These are phyloP conservation scores for Caiman crocodilus DNA, from an alignment of 2,797 vertebrate species.

Conservation along the genomic window DNA sequence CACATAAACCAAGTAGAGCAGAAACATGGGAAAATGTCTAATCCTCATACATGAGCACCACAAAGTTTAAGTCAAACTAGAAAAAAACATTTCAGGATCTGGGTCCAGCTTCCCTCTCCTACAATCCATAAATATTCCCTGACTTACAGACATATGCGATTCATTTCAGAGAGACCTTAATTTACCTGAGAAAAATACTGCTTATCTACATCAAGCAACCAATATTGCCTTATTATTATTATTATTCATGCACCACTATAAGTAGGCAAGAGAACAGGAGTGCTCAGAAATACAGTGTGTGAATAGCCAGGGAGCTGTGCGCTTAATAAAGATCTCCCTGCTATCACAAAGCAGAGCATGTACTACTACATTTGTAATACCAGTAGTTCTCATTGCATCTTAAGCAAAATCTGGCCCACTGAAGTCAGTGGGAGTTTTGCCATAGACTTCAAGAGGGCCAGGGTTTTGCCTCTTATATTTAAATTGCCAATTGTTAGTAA, in stretches of 20 bases:
- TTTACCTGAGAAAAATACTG: background rate
- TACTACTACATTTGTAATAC: background rate
- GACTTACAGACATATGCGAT: background rate
- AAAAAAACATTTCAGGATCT: background rate
- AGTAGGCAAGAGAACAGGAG: background rate
- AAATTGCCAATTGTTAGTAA: conserved; percentile 1
- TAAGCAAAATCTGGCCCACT: background rate
- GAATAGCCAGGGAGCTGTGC: background rate
- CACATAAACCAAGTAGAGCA: background rate
- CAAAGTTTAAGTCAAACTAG: background rate
- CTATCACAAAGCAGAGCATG: background rate
- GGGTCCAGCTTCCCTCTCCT: background rate
- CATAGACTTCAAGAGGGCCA: background rate
- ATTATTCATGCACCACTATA: rapidly evolving
- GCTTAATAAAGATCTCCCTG: conserved; percentile 17
- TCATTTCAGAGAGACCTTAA: background rate
- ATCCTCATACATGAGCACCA: background rate
- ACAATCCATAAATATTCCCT: background rate
- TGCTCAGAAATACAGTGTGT: background rate
- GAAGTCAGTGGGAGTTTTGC: conserved; percentile 22
- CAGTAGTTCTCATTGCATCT: background rate
- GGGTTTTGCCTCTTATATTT: conserved; percentile 22
- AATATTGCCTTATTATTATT: background rate
- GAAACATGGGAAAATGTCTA: background rate
- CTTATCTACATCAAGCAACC: background rate